Percentiles rank a stretch among this genome's conserved stretches.
Conservation (phyloP, 2,113 vertebrate genomes). For the Odontesthes bonariensis region DNA sequence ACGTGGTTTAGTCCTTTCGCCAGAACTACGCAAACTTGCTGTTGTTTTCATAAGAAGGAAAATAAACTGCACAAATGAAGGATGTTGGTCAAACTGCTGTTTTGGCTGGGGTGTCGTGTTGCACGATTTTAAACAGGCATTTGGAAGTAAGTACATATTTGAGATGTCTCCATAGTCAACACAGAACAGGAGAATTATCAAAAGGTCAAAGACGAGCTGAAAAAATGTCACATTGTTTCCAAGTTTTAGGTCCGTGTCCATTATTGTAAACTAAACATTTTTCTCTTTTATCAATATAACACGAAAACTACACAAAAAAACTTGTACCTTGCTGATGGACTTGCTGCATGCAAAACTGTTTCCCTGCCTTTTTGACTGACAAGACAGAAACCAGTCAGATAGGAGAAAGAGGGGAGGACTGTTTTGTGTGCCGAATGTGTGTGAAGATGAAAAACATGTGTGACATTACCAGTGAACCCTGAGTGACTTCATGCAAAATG, state of each 20-base stretch:
- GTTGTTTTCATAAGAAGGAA: too few relatives aligned
- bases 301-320: not conserved
- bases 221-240: not conserved
- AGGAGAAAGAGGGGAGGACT: not conserved
- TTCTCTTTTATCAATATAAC: not conserved
- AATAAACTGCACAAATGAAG: too few relatives aligned
- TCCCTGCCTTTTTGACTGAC: not conserved
- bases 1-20: not conserved
- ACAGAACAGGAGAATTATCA: not conserved
- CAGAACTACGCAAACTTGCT: too few relatives aligned
- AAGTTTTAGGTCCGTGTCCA: not conserved
- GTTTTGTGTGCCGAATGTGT: conserved; percentile 23
- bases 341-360: conserved; percentile 4
- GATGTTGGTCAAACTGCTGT: not conserved
- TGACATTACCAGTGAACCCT: conserved; percentile 63
- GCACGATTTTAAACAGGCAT: not conserved
- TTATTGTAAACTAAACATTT: not conserved
- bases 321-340: not conserved
- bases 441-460: conserved; percentile 50
- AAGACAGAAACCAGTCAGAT: conserved; percentile 26
- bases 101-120: not conserved
- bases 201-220: not conserved
- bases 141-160: not conserved
- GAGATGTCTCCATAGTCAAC: not conserved
- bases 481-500: conserved; percentile 43